These are phyloP conservation scores for Brachirus orientalis DNA, from an alignment of 2,113 vertebrate genomes.

Conservation along the genomic window DNA sequence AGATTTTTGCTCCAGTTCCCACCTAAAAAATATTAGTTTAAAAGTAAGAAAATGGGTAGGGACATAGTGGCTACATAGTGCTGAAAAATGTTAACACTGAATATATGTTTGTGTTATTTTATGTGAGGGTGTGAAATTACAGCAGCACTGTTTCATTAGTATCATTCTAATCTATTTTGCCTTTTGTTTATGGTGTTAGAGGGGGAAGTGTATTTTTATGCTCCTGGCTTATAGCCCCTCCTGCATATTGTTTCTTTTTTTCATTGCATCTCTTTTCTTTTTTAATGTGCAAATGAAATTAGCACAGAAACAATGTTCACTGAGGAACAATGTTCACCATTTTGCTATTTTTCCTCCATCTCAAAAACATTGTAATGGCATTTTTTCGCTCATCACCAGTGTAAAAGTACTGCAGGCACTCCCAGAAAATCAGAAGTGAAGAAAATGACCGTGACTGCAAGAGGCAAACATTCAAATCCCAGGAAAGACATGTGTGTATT, in stretches of 20 bases:
- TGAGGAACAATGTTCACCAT: constrained; percentile 26
- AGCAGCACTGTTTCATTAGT: constrained; percentile 2
- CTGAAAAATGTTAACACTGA: neutral
- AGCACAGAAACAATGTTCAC: constrained; percentile 24
- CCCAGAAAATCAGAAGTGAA: constrained; percentile 69
- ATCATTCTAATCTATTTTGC: constrained; percentile 19
- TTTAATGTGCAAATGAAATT: constrained; percentile 55
- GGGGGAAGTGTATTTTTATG: constrained; percentile 22
- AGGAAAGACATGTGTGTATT: constrained; percentile 72
- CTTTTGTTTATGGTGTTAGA: constrained; percentile 43
- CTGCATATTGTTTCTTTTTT: constrained; percentile 26
- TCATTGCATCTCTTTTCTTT: constrained; percentile 16
- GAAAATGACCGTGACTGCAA: constrained; percentile 74
- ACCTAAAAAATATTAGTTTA: no score
- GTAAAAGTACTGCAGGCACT: constrained; percentile 55
- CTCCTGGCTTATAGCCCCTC: constrained; percentile 13
- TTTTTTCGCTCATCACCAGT: constrained; percentile 30
- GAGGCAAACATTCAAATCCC: constrained; percentile 80
- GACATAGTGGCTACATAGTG: no score
- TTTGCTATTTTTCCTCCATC: constrained; percentile 1
- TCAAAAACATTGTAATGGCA: constrained; percentile 17
- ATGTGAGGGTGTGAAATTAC: constrained; percentile 7
- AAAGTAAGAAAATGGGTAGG: no score
- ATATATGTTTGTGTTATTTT: neutral
- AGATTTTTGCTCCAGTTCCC: no score